Percentiles rank a stretch among this genome's conserved stretches.
Evolutionary conservation across 2,797 vertebrate genomes (phyloP).

Genomic region (Cyclopterus lumpus): DNA sequence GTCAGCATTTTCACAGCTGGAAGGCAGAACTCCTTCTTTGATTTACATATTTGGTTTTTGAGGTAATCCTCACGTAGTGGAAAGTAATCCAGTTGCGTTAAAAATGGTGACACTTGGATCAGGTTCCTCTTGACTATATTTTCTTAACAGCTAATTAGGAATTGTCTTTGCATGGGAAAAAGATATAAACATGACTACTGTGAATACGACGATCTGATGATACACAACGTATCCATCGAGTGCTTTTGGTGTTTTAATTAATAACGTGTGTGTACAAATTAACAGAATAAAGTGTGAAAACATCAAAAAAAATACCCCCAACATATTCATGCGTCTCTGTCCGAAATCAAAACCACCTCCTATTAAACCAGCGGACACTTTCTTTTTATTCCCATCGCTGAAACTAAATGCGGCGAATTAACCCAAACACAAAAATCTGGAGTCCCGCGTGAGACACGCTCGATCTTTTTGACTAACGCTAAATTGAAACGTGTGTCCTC

Average conservation of each 20-base stretch:
- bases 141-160: too few species aligned
- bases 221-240: background rate
- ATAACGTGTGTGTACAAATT: background rate
- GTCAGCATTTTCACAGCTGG: too few species aligned
- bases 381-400: background rate
- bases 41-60: too few species aligned
- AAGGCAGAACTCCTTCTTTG: too few species aligned
- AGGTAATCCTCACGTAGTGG: too few species aligned
- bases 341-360: background rate
- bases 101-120: too few species aligned
- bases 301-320: background rate
- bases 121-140: too few species aligned
- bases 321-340: background rate
- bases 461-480: conserved; percentile 3
- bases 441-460: background rate
- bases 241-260: background rate
- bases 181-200: background rate
- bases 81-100: too few species aligned
- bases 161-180: background rate
- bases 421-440: background rate
- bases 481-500: conserved; percentile 40
- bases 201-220: background rate
- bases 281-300: background rate
- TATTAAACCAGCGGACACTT: background rate
- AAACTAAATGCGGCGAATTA: background rate